Evolutionary conservation across 2,888 invertebrate genomes (phyloP).

Genomic region (Clistopyga incitator): DNA sequence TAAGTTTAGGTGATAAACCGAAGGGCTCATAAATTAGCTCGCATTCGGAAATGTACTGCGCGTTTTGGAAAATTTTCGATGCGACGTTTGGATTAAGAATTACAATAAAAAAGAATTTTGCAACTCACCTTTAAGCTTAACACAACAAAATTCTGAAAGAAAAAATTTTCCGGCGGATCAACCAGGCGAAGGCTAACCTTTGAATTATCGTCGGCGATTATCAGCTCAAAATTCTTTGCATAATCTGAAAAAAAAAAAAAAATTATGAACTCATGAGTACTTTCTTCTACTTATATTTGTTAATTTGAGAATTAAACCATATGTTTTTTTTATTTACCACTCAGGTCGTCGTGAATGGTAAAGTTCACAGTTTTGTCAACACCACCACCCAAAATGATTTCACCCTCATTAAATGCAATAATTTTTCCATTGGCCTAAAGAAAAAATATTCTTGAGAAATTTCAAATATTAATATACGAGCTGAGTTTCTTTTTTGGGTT

Average conservation of each 20-base stretch:
- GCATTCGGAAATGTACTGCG: no score
- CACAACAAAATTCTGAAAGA: constrained; percentile 60
- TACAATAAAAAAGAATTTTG: not conserved
- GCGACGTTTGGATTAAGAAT: not conserved
- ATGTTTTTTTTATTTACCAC: constrained; percentile 34
- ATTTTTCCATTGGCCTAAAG: constrained; percentile 61
- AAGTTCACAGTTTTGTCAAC: constrained; percentile 39
- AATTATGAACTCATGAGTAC: no score
- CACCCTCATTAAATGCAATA: constrained; percentile 58
- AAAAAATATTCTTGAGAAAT: not conserved
- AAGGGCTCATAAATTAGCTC: no score
- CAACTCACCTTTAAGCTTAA: constrained; percentile 64
- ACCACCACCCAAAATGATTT: constrained; percentile 58
- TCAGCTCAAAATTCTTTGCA: constrained; percentile 37
- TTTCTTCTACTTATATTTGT: not conserved
- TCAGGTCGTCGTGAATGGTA: constrained; percentile 44
- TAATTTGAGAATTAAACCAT: not conserved
- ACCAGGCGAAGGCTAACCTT: constrained; percentile 49
- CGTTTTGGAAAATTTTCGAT: no score
- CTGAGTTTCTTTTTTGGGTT: no score
- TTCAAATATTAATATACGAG: no score
- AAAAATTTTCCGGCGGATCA: constrained; percentile 56
- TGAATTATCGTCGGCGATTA: constrained; percentile 31
- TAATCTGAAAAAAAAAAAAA: constrained; percentile 28
- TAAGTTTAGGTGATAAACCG: no score